phyloP scores from a whole-genome alignment of 2,797 vertebrate species.

The Saguinus oedipus region DNA sequence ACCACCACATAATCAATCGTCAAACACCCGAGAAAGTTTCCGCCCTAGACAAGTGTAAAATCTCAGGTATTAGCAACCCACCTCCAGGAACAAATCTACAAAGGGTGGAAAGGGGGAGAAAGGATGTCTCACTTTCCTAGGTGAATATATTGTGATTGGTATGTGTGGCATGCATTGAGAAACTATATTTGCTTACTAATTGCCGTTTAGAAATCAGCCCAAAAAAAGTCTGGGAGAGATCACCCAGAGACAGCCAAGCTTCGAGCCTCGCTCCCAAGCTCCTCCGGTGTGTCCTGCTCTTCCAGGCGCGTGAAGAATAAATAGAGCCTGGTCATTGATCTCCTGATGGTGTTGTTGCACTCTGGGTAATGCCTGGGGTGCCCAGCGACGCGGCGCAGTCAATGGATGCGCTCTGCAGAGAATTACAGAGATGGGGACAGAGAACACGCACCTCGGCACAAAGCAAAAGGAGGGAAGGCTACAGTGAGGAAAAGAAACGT shows the following conservation, averaged over 20 bases:
- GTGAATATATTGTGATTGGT: conserved; percentile 27
- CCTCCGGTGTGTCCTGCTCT: not conserved
- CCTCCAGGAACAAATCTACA: conserved; percentile 27
- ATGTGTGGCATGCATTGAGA: not conserved
- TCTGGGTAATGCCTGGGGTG: conserved; percentile 68
- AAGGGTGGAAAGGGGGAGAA: not conserved
- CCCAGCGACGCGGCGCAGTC: conserved; percentile 56
- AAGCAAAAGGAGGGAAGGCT: not conserved
- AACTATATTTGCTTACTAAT: not conserved
- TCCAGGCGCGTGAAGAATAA: conserved; percentile 42
- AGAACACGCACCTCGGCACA: not conserved
- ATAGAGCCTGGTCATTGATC: conserved; percentile 67
- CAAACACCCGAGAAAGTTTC: conserved; percentile 70
- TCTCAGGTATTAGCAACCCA: conserved; percentile 52
- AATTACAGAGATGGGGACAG: not conserved
- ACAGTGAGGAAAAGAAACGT: conserved; percentile 30
- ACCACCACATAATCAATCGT: conserved; percentile 72
- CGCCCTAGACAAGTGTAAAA: conserved; percentile 54
- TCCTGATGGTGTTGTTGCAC: conserved; percentile 58
- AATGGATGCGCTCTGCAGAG: conserved; percentile 32
- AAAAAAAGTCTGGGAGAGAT: not conserved
- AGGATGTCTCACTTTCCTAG: conserved; percentile 25
- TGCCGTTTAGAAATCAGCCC: not conserved
- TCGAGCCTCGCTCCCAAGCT: not conserved
- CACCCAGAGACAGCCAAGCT: not conserved